Percentiles rank a stretch among this genome's conserved stretches.
Conservation (phyloP, 2,888 invertebrate species). For the Pyrgus malvae region DNA sequence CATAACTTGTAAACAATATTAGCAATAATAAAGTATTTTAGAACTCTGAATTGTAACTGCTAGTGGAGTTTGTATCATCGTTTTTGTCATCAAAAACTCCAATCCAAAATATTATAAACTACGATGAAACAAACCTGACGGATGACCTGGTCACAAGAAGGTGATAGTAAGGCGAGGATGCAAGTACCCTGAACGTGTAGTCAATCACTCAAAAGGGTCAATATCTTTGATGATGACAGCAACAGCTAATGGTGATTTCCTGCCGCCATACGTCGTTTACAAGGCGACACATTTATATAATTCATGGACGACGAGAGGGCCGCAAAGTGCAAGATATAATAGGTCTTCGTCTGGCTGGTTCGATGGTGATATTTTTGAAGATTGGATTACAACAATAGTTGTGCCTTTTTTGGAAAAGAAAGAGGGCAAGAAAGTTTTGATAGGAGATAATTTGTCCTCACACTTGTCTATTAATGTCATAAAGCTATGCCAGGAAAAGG, state of each 20-base stretch:
- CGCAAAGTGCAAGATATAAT: constrained; percentile 48
- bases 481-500: constrained; percentile 43
- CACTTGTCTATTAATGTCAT: constrained; percentile 44
- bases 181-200: constrained; percentile 29
- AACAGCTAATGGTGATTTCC: constrained; percentile 45
- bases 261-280: constrained; percentile 55
- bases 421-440: constrained; percentile 42
- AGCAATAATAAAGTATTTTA: too few relatives aligned
- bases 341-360: constrained; percentile 50
- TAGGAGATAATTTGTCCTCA: constrained; percentile 53
- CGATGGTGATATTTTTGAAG: constrained; percentile 43
- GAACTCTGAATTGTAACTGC: too few relatives aligned
- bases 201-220: constrained; percentile 27
- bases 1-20: too few relatives aligned
- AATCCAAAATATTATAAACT: constrained; percentile 26
- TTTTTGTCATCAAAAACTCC: too few relatives aligned
- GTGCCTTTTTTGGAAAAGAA: constrained; percentile 36
- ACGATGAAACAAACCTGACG: constrained; percentile 31
- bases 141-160: constrained; percentile 7
- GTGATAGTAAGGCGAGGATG: constrained; percentile 22
- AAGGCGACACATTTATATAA: constrained; percentile 51
- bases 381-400: constrained; percentile 40
- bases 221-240: constrained; percentile 50
- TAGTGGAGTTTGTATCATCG: too few relatives aligned
- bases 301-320: constrained; percentile 53